Evolutionary conservation across 2,113 vertebrate species (phyloP), one percentile per base, ranked within the genome.

Genomic region (Apteryx owenii): DNA sequence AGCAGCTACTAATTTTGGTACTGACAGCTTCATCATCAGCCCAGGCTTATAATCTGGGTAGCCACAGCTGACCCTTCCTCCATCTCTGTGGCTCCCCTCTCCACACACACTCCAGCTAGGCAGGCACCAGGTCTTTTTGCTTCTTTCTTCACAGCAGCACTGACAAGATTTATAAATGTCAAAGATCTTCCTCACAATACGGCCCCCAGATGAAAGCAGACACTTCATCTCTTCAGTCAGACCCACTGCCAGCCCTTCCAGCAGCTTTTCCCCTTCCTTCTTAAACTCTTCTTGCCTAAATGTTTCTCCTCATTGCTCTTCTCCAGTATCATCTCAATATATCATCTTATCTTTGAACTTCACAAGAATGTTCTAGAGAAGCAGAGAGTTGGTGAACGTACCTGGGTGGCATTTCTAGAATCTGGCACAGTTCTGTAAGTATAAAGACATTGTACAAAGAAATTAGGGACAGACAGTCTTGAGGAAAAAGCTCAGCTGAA

Each of bases 261-360:
- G 44, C 22, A 22, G 51, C 60, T 50, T 48, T 53, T 46, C 28
- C 28, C 38, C 22, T 31, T 76, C 54, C 31, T 50, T 36, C 42
- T 29, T 31, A 12, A 17, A 3, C 65, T 48, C 48, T 21, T 40
- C 1, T 2, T 17, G 21, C 40, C 54, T 17, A 18, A 12, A 38
- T 2, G 20, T 68, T 61, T 48, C 33, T n/a, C 21, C 0, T 5
- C n/a, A 10, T 62, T 0, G 2, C n/a, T 62, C 25, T 54, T 16
- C 25, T 14, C 71, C 4, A 2, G n/a, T 75, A 23, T 51, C 40
- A 23, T 17, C 54, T 16, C 4, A 7, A 26, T 38, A 6, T 19
- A 33, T 31, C 56, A 19, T 31, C 29, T 6, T 62, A 33, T 28
- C 69, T 54, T 64, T 33, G 44, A 51, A 29, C 31, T 64, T 50